A percentile compares a stretch with the other conserved stretches of the same genome.
Evolutionary conservation across 2,888 invertebrate genomes (phyloP).

Genomic region (Plutella xylostella): DNA sequence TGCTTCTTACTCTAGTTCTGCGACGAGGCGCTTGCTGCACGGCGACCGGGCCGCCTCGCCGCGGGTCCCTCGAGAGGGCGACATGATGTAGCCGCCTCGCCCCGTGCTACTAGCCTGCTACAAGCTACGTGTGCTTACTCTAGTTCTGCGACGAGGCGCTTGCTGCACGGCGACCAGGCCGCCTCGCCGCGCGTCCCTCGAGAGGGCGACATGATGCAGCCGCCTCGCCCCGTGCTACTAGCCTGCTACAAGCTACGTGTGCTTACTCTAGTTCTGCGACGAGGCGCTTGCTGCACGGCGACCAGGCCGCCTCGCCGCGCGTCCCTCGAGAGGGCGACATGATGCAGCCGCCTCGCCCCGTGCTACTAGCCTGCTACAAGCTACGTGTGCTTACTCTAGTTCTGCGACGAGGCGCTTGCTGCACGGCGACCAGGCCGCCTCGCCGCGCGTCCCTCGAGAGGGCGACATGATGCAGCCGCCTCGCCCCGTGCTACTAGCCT

Average conservation of each 20-base stretch:
- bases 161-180: conserved; percentile 82
- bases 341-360: conserved; percentile 83
- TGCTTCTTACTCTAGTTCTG: conserved; percentile 71
- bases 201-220: conserved; percentile 86
- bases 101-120: too few relatives aligned
- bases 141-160: conserved; percentile 71
- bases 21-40: conserved; percentile 77
- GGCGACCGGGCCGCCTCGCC: conserved; percentile 84
- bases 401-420: conserved; percentile 75
- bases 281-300: conserved; percentile 77
- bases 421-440: conserved; percentile 82
- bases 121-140: conserved; percentile 63
- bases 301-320: conserved; percentile 83
- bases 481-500: too few relatives aligned
- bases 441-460: conserved; percentile 80
- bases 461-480: conserved; percentile 88
- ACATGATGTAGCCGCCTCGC: conserved; percentile 86
- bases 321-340: conserved; percentile 87
- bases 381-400: conserved; percentile 63
- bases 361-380: too few relatives aligned
- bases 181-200: conserved; percentile 83
- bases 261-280: conserved; percentile 71
- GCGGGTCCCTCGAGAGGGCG: conserved; percentile 80
- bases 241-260: too few relatives aligned
- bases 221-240: too few relatives aligned